phyloP scores from a whole-genome alignment of 1,140 invertebrate species.

The Cephus cinctus region DNA sequence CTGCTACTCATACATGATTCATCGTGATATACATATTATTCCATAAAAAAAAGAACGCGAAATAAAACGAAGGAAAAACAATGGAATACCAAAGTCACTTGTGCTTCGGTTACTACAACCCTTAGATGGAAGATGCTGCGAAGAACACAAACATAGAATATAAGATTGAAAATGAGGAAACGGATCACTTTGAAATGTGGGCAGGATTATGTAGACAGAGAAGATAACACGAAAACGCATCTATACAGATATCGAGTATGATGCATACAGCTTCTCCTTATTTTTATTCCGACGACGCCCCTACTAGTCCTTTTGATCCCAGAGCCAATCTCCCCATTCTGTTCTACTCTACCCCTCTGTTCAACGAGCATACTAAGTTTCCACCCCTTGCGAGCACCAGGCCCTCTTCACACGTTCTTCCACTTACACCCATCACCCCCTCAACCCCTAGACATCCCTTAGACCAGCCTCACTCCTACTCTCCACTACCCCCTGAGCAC shows the following conservation, averaged over 20 bases:
- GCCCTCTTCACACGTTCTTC: slow-evolving; percentile 31
- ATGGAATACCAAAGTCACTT: too few species aligned
- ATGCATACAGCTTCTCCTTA: slow-evolving; percentile 7
- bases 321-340: not conserved
- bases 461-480: slow-evolving; percentile 12
- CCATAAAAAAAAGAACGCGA: too few species aligned
- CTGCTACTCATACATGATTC: too few species aligned
- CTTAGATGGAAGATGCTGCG: too few species aligned
- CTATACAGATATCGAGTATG: not conserved
- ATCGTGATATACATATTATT: too few species aligned
- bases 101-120: too few species aligned
- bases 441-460: slow-evolving; percentile 15
- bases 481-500: slow-evolving; percentile 7
- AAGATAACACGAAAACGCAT: too few species aligned
- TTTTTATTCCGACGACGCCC: slow-evolving; percentile 13
- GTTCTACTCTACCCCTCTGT: not conserved
- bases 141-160: too few species aligned
- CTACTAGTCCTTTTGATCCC: not conserved
- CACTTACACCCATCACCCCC: slow-evolving; percentile 27
- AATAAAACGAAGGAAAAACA: too few species aligned
- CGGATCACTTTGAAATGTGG: too few species aligned
- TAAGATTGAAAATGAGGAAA: too few species aligned
- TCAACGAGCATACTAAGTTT: not conserved
- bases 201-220: too few species aligned
- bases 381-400: not conserved